phyloP scores from a whole-genome alignment of 2,113 vertebrate genomes.

The Scytalopus superciliaris region DNA sequence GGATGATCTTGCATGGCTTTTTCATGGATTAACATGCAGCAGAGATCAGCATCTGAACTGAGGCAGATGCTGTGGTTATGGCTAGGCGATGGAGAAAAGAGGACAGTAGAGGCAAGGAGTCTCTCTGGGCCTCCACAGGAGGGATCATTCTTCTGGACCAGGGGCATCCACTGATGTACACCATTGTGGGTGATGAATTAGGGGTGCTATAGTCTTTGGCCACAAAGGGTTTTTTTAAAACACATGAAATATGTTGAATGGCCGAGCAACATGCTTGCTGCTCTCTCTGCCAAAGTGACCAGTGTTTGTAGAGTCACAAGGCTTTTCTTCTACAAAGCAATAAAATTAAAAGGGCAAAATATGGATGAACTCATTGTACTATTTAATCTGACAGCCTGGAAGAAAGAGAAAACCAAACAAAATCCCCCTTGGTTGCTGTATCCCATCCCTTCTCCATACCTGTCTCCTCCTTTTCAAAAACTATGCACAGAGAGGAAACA shows the following conservation, averaged over 20 bases:
- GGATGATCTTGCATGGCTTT: neutral
- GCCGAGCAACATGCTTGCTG: neutral
- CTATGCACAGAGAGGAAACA: neutral
- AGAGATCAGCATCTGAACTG: neutral
- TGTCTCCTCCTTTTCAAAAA: neutral
- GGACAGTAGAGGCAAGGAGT: neutral
- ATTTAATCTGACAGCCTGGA: neutral
- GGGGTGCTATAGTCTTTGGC: neutral
- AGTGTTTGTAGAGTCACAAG: neutral
- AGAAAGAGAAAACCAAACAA: conserved; percentile 2
- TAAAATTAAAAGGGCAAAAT: neutral
- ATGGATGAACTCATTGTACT: neutral
- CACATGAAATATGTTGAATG: neutral
- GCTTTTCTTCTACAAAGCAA: neutral
- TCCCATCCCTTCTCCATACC: neutral
- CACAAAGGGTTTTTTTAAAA: neutral
- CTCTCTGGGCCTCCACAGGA: neutral
- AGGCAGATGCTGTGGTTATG: neutral
- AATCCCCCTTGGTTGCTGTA: neutral
- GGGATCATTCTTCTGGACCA: neutral
- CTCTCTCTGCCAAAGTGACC: neutral
- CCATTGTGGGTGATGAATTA: neutral
- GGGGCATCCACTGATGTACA: neutral
- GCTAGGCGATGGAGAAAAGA: neutral
- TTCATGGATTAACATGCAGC: neutral